Base-by-base conservation (phyloP, 1,140 invertebrate species). In the Solen grandis region DNA sequence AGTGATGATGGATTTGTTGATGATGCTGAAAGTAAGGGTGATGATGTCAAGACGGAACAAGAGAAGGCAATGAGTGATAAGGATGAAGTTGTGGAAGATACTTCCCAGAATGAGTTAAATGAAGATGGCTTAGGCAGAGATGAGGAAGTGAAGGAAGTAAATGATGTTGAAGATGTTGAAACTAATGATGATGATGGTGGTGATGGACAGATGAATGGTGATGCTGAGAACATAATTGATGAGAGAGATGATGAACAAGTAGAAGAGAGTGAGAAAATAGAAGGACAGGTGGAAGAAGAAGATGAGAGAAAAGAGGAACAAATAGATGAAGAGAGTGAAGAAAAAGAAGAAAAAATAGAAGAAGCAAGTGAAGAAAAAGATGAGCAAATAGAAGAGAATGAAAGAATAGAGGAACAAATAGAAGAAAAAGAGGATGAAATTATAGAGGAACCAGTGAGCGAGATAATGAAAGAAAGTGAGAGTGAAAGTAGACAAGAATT, bases 221-320 rank as follows among this genome's bases (percentile, higher is more conserved):
- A 50, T 50, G 46, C 46, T 50, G 8, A 50, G 22, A 29, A 27
- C 16, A 60, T 16, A 60, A 27, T 29, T 60, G 19, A 22, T 60
- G 59, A 60, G 59, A 60, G 59, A 27, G 22, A 27, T 60, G 59
- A 60, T 27, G 31, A 60, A 60, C 19, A 60, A 10, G 63, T 25
- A 46, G n/a, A 66, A 22, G 35, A 8, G 50, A 66, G 3, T 66
- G 19, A 55, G 54, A 27, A 55, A 19, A 19, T 27, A 19, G 54
- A 5, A 3, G 4, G 57, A 60, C 10, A 31, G n/a, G 29, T 31
- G 35, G 57, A 27, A 22, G 8, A 60, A 60, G 57, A 60, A 60
- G 54, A 57, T 19, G 54, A 8, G 5, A 57, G 5, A n/a, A n/a
- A n/a, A n/a, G n/a, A n/a, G n/a, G n/a, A n/a, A n/a, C n/a, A n/a